These are phyloP conservation scores for Thereva nobilitata DNA, from an alignment of 2,888 invertebrate species.

Conservation along the genomic window DNA sequence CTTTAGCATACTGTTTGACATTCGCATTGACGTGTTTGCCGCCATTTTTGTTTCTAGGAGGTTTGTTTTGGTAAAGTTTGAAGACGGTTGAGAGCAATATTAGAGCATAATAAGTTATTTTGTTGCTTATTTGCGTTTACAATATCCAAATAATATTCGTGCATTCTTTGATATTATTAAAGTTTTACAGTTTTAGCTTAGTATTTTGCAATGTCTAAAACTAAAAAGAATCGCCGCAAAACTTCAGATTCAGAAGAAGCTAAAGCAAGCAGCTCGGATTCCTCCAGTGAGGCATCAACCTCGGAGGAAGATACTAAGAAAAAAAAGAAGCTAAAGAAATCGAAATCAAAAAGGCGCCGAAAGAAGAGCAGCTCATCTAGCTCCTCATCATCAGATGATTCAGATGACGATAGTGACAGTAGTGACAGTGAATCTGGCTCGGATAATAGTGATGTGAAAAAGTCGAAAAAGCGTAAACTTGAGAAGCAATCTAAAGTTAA, in stretches of 20 bases:
- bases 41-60: neutral
- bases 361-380: conserved; percentile 28
- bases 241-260: conserved; percentile 21
- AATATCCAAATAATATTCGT: neutral
- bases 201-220: conserved; percentile 6
- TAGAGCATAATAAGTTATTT: conserved; percentile 8
- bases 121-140: no score
- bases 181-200: no score
- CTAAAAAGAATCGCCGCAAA: conserved; percentile 8
- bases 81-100: conserved; percentile 17
- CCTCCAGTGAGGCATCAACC: neutral
- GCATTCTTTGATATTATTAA: neutral
- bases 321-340: conserved; percentile 17
- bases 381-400: conserved; percentile 20
- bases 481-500: neutral
- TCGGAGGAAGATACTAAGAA: conserved; percentile 9
- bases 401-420: neutral
- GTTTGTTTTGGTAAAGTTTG: conserved; percentile 19
- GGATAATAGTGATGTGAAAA: neutral
- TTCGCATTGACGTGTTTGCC: conserved; percentile 4
- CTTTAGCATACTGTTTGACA: neutral
- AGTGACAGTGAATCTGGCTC: neutral
- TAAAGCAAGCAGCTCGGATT: conserved; percentile 3
- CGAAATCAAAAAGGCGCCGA: conserved; percentile 8
- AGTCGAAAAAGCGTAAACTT: neutral